These are phyloP conservation scores for Eptesicus fuscus DNA, from an alignment of 2,113 vertebrate species.

Conservation along the genomic window DNA sequence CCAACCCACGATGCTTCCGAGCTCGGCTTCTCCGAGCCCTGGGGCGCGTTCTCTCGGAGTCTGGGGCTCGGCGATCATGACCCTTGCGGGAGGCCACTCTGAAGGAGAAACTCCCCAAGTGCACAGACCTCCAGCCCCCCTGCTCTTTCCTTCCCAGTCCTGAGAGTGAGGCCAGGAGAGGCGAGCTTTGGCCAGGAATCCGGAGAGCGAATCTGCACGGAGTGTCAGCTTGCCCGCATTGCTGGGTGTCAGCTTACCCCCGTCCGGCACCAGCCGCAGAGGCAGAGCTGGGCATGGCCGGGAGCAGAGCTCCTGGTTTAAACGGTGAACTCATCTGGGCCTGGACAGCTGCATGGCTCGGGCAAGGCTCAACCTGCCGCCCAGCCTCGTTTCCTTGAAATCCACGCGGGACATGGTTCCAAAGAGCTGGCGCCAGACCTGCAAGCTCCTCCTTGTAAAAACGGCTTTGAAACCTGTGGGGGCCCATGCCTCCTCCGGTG, in stretches of 20 bases:
- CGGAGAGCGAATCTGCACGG: background rate
- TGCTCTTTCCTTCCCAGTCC: background rate
- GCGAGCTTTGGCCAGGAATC: background rate
- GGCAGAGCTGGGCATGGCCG: slow-evolving; percentile 1
- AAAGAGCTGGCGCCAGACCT: slow-evolving; percentile 59
- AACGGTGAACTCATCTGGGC: slow-evolving; percentile 59
- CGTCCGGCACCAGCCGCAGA: slow-evolving; percentile 14
- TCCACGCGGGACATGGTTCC: slow-evolving; percentile 76
- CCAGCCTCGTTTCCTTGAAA: slow-evolving; percentile 80
- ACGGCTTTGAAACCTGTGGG: slow-evolving; percentile 73
- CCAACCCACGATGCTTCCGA: background rate
- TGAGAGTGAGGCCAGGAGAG: background rate
- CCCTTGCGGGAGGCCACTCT: background rate
- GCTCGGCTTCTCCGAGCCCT: background rate
- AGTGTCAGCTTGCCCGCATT: slow-evolving; percentile 23
- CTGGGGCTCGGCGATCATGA: background rate
- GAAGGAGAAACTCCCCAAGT: background rate
- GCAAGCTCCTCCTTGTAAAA: slow-evolving; percentile 79
- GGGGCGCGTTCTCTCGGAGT: fast-evolving
- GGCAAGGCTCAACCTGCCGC: slow-evolving; percentile 72
- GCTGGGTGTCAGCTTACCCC: slow-evolving; percentile 42
- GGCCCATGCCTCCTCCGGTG: slow-evolving; percentile 41
- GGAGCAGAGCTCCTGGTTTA: slow-evolving; percentile 49
- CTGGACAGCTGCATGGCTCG: slow-evolving; percentile 78
- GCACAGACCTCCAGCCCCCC: background rate